Evolutionary conservation across 2,113 vertebrate species (phyloP).

Genomic region (Hyla sarda): DNA sequence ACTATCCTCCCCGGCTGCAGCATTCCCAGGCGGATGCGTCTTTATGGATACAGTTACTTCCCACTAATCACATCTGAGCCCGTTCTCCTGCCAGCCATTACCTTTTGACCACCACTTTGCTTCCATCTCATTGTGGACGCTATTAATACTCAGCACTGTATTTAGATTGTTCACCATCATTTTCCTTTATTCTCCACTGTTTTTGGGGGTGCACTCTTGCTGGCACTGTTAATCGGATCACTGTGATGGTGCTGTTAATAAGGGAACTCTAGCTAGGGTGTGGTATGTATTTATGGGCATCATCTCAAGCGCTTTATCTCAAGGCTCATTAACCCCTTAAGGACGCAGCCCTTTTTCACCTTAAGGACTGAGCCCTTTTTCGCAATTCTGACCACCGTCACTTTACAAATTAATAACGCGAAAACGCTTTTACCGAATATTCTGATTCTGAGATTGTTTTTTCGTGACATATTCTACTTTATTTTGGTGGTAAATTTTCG

Average conservation of each 20-base stretch:
- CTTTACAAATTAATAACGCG: too few relatives aligned
- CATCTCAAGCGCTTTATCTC: too few relatives aligned
- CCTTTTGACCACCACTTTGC: not conserved
- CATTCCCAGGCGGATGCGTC: not conserved
- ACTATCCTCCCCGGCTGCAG: not conserved
- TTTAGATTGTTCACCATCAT: not conserved
- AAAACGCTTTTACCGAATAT: too few relatives aligned
- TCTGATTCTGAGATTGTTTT: too few relatives aligned
- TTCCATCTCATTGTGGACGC: not conserved
- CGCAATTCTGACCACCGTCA: too few relatives aligned
- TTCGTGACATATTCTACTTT: too few relatives aligned
- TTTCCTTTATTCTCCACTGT: not conserved
- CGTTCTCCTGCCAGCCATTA: not conserved
- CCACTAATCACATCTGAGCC: not conserved
- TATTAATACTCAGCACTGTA: not conserved
- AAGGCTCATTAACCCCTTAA: too few relatives aligned
- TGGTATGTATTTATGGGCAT: too few relatives aligned
- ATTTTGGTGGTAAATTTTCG: too few relatives aligned
- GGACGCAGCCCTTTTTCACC: too few relatives aligned
- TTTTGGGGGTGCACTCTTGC: not conserved
- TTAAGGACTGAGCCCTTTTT: too few relatives aligned
- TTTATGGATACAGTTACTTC: not conserved
- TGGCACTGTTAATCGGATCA: not conserved
- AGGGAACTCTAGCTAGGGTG: too few relatives aligned
- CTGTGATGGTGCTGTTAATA: not conserved